Base-by-base conservation (phyloP, 2,797 vertebrate genomes). In the Danio tinwini region DNA sequence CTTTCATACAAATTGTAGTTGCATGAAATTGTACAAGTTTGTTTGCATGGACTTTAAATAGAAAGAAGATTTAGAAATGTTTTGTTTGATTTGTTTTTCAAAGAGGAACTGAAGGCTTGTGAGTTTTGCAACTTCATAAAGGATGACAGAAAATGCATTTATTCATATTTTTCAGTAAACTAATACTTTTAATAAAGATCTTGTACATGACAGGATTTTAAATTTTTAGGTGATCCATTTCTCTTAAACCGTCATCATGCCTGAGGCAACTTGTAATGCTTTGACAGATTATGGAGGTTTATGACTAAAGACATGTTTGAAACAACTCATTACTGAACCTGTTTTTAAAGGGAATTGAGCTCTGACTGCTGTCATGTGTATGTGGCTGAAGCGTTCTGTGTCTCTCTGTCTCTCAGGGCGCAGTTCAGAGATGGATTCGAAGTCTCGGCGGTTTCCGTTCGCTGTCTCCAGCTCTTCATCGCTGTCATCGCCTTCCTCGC, bases 391-490 rank as follows among this genome's bases (percentile, higher is more conserved):
- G 11, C 10, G 5, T n/a, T 29, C 0, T 69, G 47, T 37, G 17
- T 65, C n/a, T 65, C n/a, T 39, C 2, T 17, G 10, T 82, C 40
- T 84, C 80, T 69, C 4, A 81, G 71, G 88, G 58, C 7, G 90
- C 84, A 85, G 67, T 81, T 86, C 86, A 85, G 90, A 84, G 90
- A 99, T 99, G 98, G 97, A 99, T 89, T 97, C 98, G 81, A 96
- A 96, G 88, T 94, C 97, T 85, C 95, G 95, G 85, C 94, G 97
- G 86, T 94, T 98, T 92, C 95, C 96, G 37, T 95, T 96, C 88
- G 94, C 94, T 87, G 88, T 97, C 88, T 94, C 96, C 55, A 88
- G 91, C 85, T 89, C 96, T 58, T 86, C 92, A 37, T 74, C 92
- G 86, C 92, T 95, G 88, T 87, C 86, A 2, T 85, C 91, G 1